Conservation (phyloP, 2,797 vertebrate genomes). For the Enteromius argenteus region DNA sequence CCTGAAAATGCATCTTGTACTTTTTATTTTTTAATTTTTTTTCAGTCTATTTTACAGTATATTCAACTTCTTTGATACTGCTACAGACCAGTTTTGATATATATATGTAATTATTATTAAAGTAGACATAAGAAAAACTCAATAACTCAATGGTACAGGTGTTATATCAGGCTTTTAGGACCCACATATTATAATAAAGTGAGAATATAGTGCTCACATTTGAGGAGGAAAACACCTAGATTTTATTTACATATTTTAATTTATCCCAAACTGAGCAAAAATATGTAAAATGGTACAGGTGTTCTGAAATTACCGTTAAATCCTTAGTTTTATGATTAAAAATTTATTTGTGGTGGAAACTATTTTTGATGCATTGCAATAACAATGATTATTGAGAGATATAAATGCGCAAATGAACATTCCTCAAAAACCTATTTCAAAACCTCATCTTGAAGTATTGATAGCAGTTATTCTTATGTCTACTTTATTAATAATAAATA, state of each 20-base stretch:
- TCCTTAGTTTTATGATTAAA: background rate
- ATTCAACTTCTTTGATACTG: background rate
- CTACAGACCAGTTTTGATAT: background rate
- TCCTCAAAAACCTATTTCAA: background rate
- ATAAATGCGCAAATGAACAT: background rate
- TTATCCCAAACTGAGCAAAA: background rate
- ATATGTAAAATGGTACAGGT: background rate
- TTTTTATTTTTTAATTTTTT: background rate
- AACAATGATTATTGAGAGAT: background rate
- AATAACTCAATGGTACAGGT: too few relatives aligned
- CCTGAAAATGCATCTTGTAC: slow-evolving; percentile 10
- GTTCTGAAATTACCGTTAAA: background rate
- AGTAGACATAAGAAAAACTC: too few relatives aligned
- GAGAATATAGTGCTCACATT: background rate
- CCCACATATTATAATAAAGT: background rate
- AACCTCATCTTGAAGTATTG: too few relatives aligned
- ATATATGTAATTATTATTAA: background rate
- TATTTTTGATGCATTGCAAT: background rate
- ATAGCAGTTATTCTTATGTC: too few relatives aligned
- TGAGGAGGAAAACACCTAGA: background rate
- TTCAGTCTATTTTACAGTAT: background rate
- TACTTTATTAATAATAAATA: too few relatives aligned
- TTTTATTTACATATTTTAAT: too few relatives aligned
- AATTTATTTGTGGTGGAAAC: background rate
- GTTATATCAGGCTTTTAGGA: background rate